Evolutionary conservation across 2,797 vertebrate species (phyloP), one percentile per base, ranked within the genome.

Genomic region (Sebastes itinus): DNA sequence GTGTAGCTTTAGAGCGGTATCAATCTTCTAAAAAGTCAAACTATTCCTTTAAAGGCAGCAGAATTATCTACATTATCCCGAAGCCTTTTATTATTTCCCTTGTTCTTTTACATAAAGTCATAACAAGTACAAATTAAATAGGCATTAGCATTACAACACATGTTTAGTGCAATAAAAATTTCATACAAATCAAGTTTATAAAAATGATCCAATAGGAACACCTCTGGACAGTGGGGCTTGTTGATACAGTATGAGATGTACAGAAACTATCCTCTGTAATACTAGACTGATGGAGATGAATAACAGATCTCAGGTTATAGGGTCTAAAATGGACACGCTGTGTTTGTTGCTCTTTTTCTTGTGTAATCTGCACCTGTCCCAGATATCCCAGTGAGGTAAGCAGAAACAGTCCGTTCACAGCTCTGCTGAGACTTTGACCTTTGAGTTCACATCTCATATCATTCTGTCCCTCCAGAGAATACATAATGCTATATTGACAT

Each of bases 281-380:
- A 52, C 20, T 10, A 52, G 20, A 52, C 49, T 52, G 49, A 52
- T n/a, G 14, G 20, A 52, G 49, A 72, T 27, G 13, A 75, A 10
- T 18, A 18, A 18, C 20, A n/a, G 13, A 67, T 35, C 30, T 63
- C 33, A 28, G 69, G 49, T 55, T 61, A 3, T 2, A 2, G 18
- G 7, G 4, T 69, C 46, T 28, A 12, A 71, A 74, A 32, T 23
- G 42, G 3, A 59, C 30, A 23, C 4, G 22, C 3, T 12, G 28
- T 49, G 54, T 75, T 80, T 77, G 75, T 85, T 80, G 28, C 30
- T 59, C 42, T 59, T 73, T 28, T 59, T 49, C 7, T 62, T 78
- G 59, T 38, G 14, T 78, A 80, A 88, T 65, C 49, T 8, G 25
- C 18, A 32, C 60, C 55, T 38, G 52, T 72, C 35, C 25, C 72